Conservation (phyloP, 1,140 invertebrate genomes). For the Tetramorium parvispinum region DNA sequence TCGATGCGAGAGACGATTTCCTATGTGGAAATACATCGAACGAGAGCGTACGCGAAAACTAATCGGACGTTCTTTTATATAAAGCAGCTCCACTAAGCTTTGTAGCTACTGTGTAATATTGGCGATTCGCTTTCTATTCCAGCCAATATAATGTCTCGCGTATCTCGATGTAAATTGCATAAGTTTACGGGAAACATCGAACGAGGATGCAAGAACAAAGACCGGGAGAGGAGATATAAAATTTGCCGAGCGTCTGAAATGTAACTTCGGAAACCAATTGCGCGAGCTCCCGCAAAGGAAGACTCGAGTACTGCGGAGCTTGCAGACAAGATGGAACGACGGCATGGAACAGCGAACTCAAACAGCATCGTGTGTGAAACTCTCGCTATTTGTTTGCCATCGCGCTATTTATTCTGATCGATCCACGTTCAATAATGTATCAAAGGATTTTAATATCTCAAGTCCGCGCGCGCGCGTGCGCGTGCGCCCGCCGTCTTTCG, state of each 20-base stretch:
- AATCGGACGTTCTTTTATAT: conserved; percentile 16
- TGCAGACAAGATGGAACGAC: neutral
- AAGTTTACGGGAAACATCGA: conserved; percentile 31
- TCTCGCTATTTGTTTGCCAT: conserved; percentile 43
- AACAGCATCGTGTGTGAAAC: conserved; percentile 53
- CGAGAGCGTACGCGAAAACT: neutral
- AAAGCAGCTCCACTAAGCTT: conserved; percentile 3
- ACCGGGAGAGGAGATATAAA: conserved; percentile 33
- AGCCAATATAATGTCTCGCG: conserved; percentile 39
- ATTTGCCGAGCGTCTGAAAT: conserved; percentile 41
- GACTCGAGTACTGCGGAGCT: conserved; percentile 28
- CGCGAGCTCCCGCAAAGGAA: conserved; percentile 50
- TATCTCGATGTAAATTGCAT: conserved; percentile 50
- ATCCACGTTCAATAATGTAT: conserved; percentile 40
- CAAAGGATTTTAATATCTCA: conserved; percentile 55
- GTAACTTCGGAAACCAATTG: conserved; percentile 50
- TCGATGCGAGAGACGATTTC: neutral
- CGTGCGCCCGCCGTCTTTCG: neutral
- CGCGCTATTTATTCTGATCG: conserved; percentile 50
- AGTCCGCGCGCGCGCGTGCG: neutral
- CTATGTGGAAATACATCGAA: neutral
- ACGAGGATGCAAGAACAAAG: conserved; percentile 20
- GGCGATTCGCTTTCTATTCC: conserved; percentile 31
- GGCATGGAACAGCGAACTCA: conserved; percentile 19
- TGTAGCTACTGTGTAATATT: conserved; percentile 32